phyloP scores from a whole-genome alignment of 2,113 vertebrate genomes.

The Phoenicopterus ruber region DNA sequence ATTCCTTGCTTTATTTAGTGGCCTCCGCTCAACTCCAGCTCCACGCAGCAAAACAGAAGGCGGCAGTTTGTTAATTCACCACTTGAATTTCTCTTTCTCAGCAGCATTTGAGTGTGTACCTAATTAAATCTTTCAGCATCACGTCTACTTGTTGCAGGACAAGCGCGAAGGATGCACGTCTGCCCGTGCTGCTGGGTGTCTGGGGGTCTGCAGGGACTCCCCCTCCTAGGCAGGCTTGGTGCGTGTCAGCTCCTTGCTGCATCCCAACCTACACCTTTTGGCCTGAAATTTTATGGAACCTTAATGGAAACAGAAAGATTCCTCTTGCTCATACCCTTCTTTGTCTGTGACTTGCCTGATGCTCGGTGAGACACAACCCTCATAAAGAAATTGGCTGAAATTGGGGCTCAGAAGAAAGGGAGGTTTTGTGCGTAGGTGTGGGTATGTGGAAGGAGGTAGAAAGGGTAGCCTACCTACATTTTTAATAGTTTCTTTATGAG shows the following conservation, averaged over 20 bases:
- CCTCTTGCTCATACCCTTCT: neutral
- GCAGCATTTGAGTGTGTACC: neutral
- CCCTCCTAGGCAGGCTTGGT: rapidly evolving
- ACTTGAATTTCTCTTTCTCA: neutral
- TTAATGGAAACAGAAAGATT: neutral
- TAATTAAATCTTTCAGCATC: neutral
- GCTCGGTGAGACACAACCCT: neutral
- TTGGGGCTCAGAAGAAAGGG: neutral
- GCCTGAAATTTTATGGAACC: neutral
- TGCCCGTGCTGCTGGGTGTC: rapidly evolving
- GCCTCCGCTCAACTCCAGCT: constrained; percentile 16
- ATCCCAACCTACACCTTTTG: neutral
- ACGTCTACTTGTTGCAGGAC: neutral
- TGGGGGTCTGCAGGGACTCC: neutral
- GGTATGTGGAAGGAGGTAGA: constrained; percentile 22
- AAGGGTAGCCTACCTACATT: constrained; percentile 19
- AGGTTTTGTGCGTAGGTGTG: constrained; percentile 23
- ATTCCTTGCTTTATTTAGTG: neutral
- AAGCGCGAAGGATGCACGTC: neutral
- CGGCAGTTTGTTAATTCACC: neutral
- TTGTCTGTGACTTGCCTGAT: neutral
- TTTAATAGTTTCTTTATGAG: constrained; percentile 40
- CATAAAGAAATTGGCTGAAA: constrained; percentile 16
- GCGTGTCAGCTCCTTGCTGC: neutral
- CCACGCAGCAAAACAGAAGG: neutral